Evolutionary conservation across 1,140 invertebrate genomes (phyloP).

Genomic region (Drosophila pseudoobscura): DNA sequence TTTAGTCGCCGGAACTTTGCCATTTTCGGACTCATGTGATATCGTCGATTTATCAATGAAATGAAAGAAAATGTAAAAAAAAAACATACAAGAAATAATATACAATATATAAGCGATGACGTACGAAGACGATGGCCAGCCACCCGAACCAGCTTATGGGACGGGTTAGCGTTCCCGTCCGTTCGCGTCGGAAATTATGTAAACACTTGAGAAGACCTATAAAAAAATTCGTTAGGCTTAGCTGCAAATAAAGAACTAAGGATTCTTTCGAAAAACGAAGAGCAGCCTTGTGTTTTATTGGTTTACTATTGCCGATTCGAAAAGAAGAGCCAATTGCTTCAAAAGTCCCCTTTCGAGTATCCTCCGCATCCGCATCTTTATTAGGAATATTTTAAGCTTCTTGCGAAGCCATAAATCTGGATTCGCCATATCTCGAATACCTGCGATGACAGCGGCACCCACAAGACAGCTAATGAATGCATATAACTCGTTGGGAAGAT

Average conservation of each 20-base stretch:
- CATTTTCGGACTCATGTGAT: conserved; percentile 83
- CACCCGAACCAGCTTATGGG: conserved; percentile 3
- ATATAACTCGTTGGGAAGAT: conserved; percentile 34
- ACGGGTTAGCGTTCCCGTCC: conserved; percentile 3
- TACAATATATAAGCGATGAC: conserved; percentile 57
- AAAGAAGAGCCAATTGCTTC: neutral
- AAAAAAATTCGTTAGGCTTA: conserved; percentile 69
- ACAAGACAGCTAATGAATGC: conserved; percentile 30
- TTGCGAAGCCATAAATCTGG: conserved; percentile 23
- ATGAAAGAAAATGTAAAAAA: conserved; percentile 72
- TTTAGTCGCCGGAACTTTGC: conserved; percentile 82
- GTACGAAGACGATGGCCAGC: conserved; percentile 27
- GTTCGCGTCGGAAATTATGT: conserved; percentile 26
- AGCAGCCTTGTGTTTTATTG: neutral
- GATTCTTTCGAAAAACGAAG: conserved; percentile 73
- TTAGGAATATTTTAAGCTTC: conserved; percentile 4
- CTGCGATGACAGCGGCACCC: conserved; percentile 13
- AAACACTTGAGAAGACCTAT: conserved; percentile 55
- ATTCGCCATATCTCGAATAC: conserved; percentile 22
- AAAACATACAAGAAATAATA: conserved; percentile 52
- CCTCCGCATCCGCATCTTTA: neutral
- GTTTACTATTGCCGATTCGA: no score
- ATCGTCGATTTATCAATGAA: conserved; percentile 77
- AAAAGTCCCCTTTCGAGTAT: neutral
- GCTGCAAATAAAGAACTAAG: conserved; percentile 83